phyloP scores from a whole-genome alignment of 2,113 vertebrate genomes.

The Cisticola juncidis region DNA sequence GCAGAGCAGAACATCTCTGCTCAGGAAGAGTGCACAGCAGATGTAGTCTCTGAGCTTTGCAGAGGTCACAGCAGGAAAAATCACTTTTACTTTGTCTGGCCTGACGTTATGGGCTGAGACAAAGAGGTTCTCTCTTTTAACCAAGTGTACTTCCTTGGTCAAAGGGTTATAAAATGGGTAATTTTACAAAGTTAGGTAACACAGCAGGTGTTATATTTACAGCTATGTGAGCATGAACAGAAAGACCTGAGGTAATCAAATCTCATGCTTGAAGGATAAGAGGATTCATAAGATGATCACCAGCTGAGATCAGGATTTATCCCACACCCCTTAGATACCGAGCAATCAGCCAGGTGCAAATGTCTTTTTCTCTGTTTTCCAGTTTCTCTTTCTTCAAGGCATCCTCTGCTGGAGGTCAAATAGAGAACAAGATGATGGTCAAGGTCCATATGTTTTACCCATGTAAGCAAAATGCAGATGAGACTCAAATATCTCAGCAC shows the following conservation, averaged over 20 bases:
- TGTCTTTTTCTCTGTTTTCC: neutral
- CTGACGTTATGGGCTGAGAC: neutral
- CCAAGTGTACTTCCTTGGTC: neutral
- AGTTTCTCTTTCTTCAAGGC: neutral
- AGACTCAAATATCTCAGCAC: neutral
- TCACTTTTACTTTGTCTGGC: neutral
- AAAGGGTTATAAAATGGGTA: neutral
- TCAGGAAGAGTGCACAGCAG: neutral
- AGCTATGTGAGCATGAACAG: neutral
- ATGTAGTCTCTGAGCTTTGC: neutral
- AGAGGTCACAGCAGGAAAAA: neutral
- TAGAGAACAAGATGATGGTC: neutral
- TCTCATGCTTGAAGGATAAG: constrained; percentile 21
- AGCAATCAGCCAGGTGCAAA: neutral
- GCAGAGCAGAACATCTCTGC: neutral
- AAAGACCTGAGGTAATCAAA: constrained; percentile 12
- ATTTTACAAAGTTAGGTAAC: constrained; percentile 31
- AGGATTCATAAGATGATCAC: neutral
- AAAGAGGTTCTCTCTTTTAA: neutral
- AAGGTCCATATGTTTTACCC: neutral
- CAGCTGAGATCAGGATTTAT: neutral
- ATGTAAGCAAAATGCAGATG: neutral
- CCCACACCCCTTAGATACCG: neutral
- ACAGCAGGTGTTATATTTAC: constrained; percentile 11
- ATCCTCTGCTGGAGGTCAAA: neutral